Evolutionary conservation across 2,888 invertebrate species (phyloP).

Genomic region (Pemphredon lugubris): DNA sequence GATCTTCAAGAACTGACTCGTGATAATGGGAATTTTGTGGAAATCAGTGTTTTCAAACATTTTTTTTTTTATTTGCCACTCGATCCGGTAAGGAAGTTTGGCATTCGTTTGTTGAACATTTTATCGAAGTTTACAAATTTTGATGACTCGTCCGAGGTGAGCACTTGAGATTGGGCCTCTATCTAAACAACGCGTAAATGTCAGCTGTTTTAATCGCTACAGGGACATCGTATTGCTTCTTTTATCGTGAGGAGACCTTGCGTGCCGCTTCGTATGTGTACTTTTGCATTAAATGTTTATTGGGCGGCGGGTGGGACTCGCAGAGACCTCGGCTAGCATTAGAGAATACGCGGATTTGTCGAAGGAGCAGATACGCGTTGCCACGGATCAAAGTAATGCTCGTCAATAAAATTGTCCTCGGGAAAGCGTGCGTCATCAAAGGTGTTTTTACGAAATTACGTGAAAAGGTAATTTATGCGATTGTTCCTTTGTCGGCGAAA

Average conservation of each 20-base stretch:
- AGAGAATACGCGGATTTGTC: constrained; percentile 13
- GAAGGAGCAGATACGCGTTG: not conserved
- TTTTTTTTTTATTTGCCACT: too few species aligned
- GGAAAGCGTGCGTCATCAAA: not conserved
- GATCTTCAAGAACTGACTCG: not conserved
- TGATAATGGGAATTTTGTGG: not conserved
- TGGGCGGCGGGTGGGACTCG: constrained; percentile 27
- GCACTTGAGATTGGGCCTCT: not conserved
- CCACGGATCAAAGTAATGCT: not conserved
- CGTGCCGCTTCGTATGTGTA: constrained; percentile 32
- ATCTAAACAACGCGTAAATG: constrained; percentile 46
- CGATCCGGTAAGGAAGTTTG: too few species aligned
- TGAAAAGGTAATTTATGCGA: not conserved
- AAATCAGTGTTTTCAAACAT: not conserved
- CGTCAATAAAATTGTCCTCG: not conserved
- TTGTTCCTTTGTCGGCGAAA: not conserved
- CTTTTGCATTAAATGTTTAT: constrained; percentile 52
- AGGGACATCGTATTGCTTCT: constrained; percentile 52
- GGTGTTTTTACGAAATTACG: too few species aligned
- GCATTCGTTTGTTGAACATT: too few species aligned
- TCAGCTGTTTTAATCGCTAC: constrained; percentile 50
- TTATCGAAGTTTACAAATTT: not conserved
- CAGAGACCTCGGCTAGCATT: constrained; percentile 40
- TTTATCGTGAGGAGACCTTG: constrained; percentile 66
- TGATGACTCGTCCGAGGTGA: not conserved